Conservation (phyloP, 2,113 vertebrate species). For the Siphamia tubifer region DNA sequence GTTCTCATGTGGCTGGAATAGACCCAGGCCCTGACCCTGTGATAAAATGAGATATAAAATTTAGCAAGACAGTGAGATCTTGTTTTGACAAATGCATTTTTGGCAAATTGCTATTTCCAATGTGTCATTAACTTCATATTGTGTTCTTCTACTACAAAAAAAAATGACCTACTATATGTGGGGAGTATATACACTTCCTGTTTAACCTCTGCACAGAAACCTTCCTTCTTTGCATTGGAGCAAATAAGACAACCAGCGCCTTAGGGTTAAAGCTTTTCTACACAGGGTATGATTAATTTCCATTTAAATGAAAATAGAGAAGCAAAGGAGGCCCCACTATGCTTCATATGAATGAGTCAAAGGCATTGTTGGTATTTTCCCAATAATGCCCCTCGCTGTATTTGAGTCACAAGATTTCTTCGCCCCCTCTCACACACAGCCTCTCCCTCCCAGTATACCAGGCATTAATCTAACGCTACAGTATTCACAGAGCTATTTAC, state of each 20-base stretch:
- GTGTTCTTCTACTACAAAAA: slow-evolving; percentile 4
- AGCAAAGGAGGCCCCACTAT: background rate
- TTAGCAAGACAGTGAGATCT: slow-evolving; percentile 9
- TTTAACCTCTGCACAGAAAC: slow-evolving; percentile 14
- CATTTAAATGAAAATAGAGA: slow-evolving; percentile 58
- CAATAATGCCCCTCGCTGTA: slow-evolving; percentile 41
- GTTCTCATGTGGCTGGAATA: background rate
- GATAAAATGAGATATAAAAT: slow-evolving; percentile 14
- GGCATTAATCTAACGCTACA: slow-evolving; percentile 52
- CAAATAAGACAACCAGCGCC: slow-evolving; percentile 7
- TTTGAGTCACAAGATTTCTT: slow-evolving; percentile 44
- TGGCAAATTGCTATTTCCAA: background rate
- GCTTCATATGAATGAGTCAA: slow-evolving; percentile 35
- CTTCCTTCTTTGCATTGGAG: background rate
- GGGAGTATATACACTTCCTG: background rate
- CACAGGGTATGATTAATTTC: slow-evolving; percentile 35
- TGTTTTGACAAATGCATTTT: slow-evolving; percentile 30
- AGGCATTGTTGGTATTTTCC: slow-evolving; percentile 39
- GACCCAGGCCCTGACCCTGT: slow-evolving; percentile 11
- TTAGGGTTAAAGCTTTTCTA: slow-evolving; percentile 33
- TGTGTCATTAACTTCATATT: slow-evolving; percentile 21
- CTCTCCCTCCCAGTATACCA: slow-evolving; percentile 21
- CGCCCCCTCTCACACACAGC: slow-evolving; percentile 13
- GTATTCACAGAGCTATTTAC: slow-evolving; percentile 64
- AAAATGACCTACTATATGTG: background rate